Evolutionary conservation across 2,797 vertebrate genomes (phyloP).

Genomic region (Artibeus lituratus): DNA sequence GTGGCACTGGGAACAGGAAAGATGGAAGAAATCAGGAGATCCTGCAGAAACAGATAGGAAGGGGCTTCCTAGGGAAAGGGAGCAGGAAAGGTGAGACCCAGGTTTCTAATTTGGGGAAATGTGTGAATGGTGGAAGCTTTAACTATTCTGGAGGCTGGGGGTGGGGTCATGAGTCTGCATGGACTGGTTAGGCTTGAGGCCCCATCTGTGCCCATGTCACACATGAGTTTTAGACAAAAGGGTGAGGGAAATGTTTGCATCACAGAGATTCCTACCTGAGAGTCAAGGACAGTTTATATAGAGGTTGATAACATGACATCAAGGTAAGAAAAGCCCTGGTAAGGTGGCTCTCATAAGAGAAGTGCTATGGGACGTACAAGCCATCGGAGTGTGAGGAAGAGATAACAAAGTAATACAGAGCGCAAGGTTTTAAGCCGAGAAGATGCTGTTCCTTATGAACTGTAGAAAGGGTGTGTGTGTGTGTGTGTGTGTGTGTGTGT

Average conservation of each 20-base stretch:
- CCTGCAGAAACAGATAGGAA: not conserved
- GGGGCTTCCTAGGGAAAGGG: not conserved
- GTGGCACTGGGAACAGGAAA: not conserved
- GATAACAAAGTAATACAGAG: not conserved
- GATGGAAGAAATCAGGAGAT: not conserved
- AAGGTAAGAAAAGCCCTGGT: not conserved
- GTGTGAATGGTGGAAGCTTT: not conserved
- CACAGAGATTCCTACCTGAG: not conserved
- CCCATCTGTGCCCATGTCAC: not conserved
- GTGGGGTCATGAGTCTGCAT: not conserved
- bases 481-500: not conserved
- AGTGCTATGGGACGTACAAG: not conserved
- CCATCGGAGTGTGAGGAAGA: not conserved
- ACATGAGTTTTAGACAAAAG: not conserved
- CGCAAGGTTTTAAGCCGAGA: not conserved
- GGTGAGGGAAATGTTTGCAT: not conserved
- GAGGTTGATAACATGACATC: not conserved
- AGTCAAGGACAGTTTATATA: not conserved
- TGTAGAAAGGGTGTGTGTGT: not conserved
- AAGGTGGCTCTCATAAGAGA: not conserved
- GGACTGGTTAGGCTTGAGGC: not conserved
- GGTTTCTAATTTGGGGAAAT: not conserved
- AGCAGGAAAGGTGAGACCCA: not conserved
- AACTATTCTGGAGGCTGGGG: not conserved
- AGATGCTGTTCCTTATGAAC: not conserved